Evolutionary conservation across 2,113 vertebrate genomes (phyloP), one percentile per base, ranked within the genome.

Genomic region (Toxotes chatareus): DNA sequence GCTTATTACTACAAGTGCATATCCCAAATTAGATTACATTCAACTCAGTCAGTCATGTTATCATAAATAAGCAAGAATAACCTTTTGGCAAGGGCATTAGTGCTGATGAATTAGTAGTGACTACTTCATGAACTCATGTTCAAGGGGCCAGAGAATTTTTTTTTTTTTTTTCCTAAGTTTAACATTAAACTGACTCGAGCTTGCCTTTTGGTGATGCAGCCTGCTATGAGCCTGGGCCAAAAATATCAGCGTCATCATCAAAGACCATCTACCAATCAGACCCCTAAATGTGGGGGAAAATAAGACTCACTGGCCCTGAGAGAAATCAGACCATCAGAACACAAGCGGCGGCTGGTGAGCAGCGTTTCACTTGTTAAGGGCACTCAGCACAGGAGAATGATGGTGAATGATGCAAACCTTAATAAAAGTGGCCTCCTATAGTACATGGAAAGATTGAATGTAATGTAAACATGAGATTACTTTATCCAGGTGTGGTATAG

Each of bases 171-270:
- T 27, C 27, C 9, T 1, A 23, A 82, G 53, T 82, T 85, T 36
- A 42, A 76, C 65, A 86, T 92, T 87, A 83, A 87, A 82, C 69
- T 92, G 91, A 88, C 80, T 55, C 55, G 51, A 80, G 73, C 64
- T 27, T 86, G 88, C 90, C 81, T 86, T 83, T 84, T 73, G 82
- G 85, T 87, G 78, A 84, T 65, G 49, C 31, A 60, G 69, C 63
- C 82, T 5, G 62, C 73, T 27, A 70, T 14, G 31, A 85, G 80
- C 68, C 69, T 13, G 19, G 42, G 82, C 84, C 79, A 89, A 84
- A 87, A 69, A 40, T 12, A 12, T 82, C 82, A 76, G 34, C 21
- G 32, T 86, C 83, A 83, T 85, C 69, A 42, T 70, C 62, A 53
- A 36, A 85, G 55, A 23, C 63, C 44, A 10, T 62, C 63, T 0